Evolutionary conservation across 64 coral and sea anemone genomes (phyloP).

Genomic region (Pocillopora damicornis): DNA sequence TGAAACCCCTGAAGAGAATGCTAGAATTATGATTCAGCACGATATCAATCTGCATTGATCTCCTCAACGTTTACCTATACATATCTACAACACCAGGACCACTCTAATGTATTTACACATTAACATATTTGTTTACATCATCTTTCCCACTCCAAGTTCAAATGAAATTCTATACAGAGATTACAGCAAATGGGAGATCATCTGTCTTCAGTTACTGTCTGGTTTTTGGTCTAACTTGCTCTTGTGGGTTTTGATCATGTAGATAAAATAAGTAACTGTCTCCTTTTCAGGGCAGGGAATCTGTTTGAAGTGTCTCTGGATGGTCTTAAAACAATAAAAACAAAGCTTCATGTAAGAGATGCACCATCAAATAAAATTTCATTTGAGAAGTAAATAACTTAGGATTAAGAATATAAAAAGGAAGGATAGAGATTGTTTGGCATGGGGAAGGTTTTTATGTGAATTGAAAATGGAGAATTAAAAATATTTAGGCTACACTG

Average conservation of each 20-base stretch:
- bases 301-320: constrained; percentile 94
- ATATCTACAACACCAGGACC: not conserved
- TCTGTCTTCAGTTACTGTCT: constrained; percentile 60
- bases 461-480: too few species aligned
- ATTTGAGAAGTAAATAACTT: too few species aligned
- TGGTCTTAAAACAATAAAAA: constrained; percentile 49
- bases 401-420: too few species aligned
- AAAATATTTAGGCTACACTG: too few species aligned
- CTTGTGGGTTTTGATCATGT: constrained; percentile 98
- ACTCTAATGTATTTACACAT: constrained; percentile 14
- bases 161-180: not conserved
- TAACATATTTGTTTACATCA: constrained; percentile 1
- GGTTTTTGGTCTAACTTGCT: constrained; percentile 96
- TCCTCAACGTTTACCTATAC: not conserved
- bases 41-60: not conserved
- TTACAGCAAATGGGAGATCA: not conserved
- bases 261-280: constrained; percentile 93
- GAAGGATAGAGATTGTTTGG: too few species aligned
- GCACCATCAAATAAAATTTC: too few species aligned
- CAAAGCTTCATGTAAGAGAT: not conserved
- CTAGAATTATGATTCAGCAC: too few species aligned
- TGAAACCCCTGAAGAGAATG: too few species aligned
- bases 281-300: constrained; percentile 92
- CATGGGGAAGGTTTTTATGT: too few species aligned
- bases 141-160: not conserved